A percentile compares a stretch with the other conserved stretches of the same genome.
phyloP scores from a whole-genome alignment of 2,888 invertebrate species.

The Athetis lepigone region DNA sequence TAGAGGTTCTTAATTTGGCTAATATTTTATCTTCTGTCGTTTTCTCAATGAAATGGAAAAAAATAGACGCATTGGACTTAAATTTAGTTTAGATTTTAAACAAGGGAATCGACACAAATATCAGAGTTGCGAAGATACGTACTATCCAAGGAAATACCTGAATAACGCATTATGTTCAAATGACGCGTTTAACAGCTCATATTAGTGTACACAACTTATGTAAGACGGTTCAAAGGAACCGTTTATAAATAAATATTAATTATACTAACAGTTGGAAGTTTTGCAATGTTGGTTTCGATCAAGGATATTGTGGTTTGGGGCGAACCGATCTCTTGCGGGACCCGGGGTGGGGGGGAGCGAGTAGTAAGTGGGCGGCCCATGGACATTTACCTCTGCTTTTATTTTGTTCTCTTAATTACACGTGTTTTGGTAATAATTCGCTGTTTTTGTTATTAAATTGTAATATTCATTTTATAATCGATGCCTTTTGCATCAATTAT shows the following conservation, averaged over 20 bases:
- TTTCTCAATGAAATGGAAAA: too few species aligned
- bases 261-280: constrained; percentile 54
- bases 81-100: too few species aligned
- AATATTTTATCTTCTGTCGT: too few species aligned
- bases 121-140: constrained; percentile 53
- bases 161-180: constrained; percentile 64
- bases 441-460: constrained; percentile 35
- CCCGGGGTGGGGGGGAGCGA: background rate
- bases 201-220: constrained; percentile 56
- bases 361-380: constrained; percentile 5
- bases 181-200: constrained; percentile 61
- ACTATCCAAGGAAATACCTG: constrained; percentile 56
- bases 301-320: constrained; percentile 52
- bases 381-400: constrained; percentile 29
- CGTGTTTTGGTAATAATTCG: constrained; percentile 18
- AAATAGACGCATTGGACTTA: too few species aligned
- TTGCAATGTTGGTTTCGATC: constrained; percentile 54
- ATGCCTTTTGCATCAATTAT: constrained; percentile 8
- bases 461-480: constrained; percentile 24
- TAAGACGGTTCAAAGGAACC: constrained; percentile 55
- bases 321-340: constrained; percentile 5
- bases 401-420: constrained; percentile 40
- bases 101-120: too few species aligned
- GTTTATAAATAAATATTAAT: constrained; percentile 60
- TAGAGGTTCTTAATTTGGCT: too few species aligned